Percentiles rank a stretch among this genome's conserved stretches.
Conservation (phyloP, 1,140 invertebrate species). For the Batillaria attramentaria region DNA sequence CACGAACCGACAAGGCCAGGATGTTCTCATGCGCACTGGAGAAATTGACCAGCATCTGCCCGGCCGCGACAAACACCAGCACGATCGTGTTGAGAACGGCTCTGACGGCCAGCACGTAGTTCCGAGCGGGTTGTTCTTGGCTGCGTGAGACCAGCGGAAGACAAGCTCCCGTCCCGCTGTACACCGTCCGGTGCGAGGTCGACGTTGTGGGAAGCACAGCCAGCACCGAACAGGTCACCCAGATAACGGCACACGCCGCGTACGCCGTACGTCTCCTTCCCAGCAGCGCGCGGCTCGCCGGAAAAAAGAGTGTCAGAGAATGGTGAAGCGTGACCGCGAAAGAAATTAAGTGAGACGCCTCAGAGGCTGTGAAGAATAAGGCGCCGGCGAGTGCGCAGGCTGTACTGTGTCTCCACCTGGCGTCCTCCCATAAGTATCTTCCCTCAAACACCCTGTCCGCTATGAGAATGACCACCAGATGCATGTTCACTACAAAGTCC, state of each 20-base stretch:
- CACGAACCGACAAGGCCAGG: neutral
- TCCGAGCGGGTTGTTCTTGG: neutral
- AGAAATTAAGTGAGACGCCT: conserved; percentile 55
- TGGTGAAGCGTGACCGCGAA: too few relatives aligned
- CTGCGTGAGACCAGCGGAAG: neutral
- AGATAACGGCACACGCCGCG: too few relatives aligned
- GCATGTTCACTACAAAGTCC: too few relatives aligned
- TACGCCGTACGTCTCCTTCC: too few relatives aligned
- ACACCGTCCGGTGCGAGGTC: too few relatives aligned
- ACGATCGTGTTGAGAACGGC: neutral
- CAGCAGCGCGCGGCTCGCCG: too few relatives aligned
- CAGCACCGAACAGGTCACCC: too few relatives aligned
- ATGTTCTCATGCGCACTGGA: neutral
- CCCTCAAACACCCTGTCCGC: conserved; percentile 60
- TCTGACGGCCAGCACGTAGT: neutral
- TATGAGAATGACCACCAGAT: too few relatives aligned
- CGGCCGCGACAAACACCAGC: neutral
- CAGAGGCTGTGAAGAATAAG: conserved; percentile 49
- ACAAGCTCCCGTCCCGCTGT: neutral
- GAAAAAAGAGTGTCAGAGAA: too few relatives aligned
- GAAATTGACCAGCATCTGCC: neutral
- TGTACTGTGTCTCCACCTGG: conserved; percentile 50
- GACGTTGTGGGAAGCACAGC: too few relatives aligned
- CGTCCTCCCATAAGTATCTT: conserved; percentile 49
- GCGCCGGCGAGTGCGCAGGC: conserved; percentile 53